Evolutionary conservation across 1,140 invertebrate species (phyloP).

Genomic region (Rhagoletis zephyria): DNA sequence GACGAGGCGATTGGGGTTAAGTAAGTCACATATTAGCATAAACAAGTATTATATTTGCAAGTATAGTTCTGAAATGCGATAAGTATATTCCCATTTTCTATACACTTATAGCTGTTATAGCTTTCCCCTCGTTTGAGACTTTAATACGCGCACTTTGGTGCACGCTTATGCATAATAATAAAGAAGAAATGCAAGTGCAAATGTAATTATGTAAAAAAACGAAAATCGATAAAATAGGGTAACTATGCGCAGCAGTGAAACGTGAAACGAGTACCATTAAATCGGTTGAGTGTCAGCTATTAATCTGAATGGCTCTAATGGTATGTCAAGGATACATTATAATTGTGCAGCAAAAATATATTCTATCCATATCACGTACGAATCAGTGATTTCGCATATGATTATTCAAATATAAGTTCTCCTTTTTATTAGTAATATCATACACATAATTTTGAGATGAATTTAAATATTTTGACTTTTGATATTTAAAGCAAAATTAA

Average conservation of each 20-base stretch:
- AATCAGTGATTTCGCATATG: too few species aligned
- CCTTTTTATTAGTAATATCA: too few species aligned
- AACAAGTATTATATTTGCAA: slow-evolving; percentile 37
- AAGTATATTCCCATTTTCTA: not conserved
- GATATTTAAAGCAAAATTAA: too few species aligned
- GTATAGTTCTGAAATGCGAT: not conserved
- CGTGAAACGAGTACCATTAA: not conserved
- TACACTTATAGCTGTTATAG: not conserved
- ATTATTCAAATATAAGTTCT: too few species aligned
- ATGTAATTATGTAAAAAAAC: slow-evolving; percentile 41
- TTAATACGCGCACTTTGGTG: slow-evolving; percentile 5
- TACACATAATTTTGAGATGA: too few species aligned
- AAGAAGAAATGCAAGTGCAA: not conserved
- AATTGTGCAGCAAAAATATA: too few species aligned
- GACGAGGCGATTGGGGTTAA: slow-evolving; percentile 24
- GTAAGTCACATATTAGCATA: slow-evolving; percentile 48
- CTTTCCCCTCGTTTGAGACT: slow-evolving; percentile 7
- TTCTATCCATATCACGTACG: too few species aligned
- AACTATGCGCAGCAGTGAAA: not conserved
- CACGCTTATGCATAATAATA: slow-evolving; percentile 24
- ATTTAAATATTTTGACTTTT: too few species aligned
- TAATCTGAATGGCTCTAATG: slow-evolving; percentile 2
- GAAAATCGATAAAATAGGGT: slow-evolving; percentile 14
- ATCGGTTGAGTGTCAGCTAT: slow-evolving; percentile 15
- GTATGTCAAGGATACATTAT: not conserved